Evolutionary conservation across 2,113 vertebrate species (phyloP).

Genomic region (Cyphomyrus discorhynchus): DNA sequence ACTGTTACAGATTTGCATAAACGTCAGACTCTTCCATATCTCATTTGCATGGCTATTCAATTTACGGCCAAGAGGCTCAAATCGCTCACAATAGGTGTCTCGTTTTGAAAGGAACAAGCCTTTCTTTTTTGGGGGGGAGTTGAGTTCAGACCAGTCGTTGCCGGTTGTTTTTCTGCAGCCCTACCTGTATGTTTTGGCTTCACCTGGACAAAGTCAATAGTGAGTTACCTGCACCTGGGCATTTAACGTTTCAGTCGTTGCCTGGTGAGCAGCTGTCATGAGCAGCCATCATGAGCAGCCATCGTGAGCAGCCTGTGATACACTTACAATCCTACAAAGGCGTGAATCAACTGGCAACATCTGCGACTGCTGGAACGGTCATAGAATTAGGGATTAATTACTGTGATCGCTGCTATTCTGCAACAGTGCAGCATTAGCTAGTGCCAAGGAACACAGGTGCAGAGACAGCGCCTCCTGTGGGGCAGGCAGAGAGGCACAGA

Average conservation of each 20-base stretch:
- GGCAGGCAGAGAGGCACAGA: not conserved
- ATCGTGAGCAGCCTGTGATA: not conserved
- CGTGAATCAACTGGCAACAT: not conserved
- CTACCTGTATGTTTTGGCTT: not conserved
- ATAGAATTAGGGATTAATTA: not conserved
- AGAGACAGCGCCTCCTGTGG: not conserved
- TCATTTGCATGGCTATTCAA: not conserved
- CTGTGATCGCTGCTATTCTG: not conserved
- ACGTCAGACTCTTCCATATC: not conserved
- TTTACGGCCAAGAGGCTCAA: not conserved
- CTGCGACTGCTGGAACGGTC: not conserved
- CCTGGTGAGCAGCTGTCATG: not conserved
- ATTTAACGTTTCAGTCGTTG: not conserved
- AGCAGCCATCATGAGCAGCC: too few relatives aligned
- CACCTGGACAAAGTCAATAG: not conserved
- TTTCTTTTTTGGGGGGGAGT: not conserved
- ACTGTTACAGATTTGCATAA: not conserved
- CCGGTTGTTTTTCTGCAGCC: not conserved
- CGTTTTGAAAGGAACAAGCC: not conserved
- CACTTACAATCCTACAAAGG: not conserved
- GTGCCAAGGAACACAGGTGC: not conserved
- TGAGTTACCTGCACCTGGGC: not conserved
- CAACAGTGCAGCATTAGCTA: not conserved
- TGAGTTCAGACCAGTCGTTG: not conserved
- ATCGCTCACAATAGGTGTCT: not conserved